phyloP scores from a whole-genome alignment of 2,888 invertebrate genomes.

The Cristatella mucedo region DNA sequence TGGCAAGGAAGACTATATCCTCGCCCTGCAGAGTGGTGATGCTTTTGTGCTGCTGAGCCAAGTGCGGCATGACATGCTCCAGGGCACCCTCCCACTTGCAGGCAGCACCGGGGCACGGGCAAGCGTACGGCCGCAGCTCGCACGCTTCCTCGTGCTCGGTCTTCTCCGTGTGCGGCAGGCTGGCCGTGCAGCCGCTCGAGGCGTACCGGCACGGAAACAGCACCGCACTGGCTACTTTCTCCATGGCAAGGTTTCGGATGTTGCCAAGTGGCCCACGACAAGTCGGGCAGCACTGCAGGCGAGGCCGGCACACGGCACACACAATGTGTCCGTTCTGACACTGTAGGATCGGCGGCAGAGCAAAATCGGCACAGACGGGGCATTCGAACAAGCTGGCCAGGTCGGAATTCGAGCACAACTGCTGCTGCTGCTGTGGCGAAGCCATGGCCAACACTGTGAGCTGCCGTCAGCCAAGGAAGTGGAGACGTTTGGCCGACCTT shows the following conservation, averaged over 20 bases:
- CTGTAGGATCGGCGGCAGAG: constrained; percentile 91
- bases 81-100: constrained; percentile 98
- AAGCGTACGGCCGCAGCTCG: constrained; percentile 90
- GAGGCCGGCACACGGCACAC: constrained; percentile 89
- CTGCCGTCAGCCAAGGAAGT: too few relatives aligned
- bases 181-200: constrained; percentile 78
- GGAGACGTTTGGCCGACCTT: too few relatives aligned
- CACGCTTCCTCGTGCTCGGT: constrained; percentile 96
- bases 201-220: constrained; percentile 98
- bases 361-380: constrained; percentile 93
- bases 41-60: constrained; percentile 75
- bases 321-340: constrained; percentile 97
- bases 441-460: too few relatives aligned
- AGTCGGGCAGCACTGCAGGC: constrained; percentile 90
- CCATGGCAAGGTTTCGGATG: constrained; percentile 96
- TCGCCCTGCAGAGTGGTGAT: constrained; percentile 96
- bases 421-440: too few relatives aligned
- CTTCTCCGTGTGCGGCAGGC: constrained; percentile 88
- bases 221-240: constrained; percentile 93
- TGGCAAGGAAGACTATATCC: constrained; percentile 97
- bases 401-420: too few relatives aligned
- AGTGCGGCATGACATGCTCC: constrained; percentile 94
- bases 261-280: constrained; percentile 85
- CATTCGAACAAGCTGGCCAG: constrained; percentile 42
- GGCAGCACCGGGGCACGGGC: constrained; percentile 97